Conservation (phyloP, 2,113 vertebrate genomes). For the Ramphastos sulfuratus region DNA sequence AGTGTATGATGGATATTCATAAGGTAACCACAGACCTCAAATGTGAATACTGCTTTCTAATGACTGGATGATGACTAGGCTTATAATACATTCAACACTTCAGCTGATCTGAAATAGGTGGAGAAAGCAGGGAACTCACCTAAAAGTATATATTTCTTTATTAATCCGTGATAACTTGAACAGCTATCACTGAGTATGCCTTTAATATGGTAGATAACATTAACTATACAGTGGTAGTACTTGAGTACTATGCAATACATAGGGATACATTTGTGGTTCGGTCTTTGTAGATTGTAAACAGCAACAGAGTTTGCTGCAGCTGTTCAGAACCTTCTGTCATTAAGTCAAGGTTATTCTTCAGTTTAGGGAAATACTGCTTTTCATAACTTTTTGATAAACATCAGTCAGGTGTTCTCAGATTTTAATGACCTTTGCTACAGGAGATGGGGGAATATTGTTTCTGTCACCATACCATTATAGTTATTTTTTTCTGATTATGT, state of each 20-base stretch:
- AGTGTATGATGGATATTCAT: neutral
- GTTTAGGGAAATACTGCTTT: neutral
- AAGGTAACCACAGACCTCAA: neutral
- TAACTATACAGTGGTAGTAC: no score
- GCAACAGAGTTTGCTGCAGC: neutral
- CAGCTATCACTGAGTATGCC: neutral
- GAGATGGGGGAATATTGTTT: neutral
- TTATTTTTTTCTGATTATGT: neutral
- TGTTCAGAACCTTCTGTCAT: neutral
- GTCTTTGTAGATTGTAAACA: neutral
- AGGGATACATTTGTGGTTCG: neutral
- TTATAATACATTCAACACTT: neutral
- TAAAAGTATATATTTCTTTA: neutral
- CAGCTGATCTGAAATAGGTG: neutral
- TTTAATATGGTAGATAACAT: neutral
- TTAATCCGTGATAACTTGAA: neutral
- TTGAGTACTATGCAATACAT: neutral
- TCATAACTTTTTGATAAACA: neutral
- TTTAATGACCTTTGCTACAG: neutral
- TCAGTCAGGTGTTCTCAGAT: neutral
- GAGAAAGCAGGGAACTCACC: neutral
- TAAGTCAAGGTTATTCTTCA: neutral
- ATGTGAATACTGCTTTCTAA: neutral
- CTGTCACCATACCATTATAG: no score
- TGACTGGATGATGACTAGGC: neutral